phyloP scores from a whole-genome alignment of 2,113 vertebrate genomes.

The Anguilla japonica region DNA sequence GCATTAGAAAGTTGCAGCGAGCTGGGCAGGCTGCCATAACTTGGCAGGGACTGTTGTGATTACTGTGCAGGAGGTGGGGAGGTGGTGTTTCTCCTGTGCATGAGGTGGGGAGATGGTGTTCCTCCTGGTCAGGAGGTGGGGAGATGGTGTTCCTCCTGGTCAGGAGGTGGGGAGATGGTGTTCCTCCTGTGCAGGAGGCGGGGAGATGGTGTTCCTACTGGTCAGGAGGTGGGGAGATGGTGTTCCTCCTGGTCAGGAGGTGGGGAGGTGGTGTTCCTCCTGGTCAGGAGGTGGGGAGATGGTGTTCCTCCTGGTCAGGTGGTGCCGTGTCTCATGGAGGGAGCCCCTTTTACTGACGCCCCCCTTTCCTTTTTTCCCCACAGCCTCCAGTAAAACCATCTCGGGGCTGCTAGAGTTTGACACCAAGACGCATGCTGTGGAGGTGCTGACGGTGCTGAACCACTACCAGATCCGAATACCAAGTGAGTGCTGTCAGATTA shows the following conservation, averaged over 20 bases:
- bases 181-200: background rate
- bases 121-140: background rate
- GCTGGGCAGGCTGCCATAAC: background rate
- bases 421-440: constrained; percentile 92
- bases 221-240: background rate
- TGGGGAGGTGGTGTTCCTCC: background rate
- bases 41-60: background rate
- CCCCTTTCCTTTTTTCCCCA: constrained; percentile 20
- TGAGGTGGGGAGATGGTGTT: no score
- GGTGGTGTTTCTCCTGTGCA: background rate
- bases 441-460: constrained; percentile 94
- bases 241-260: background rate
- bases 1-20: background rate
- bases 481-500: constrained; percentile 73
- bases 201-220: no score
- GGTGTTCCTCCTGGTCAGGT: background rate
- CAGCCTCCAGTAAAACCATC: constrained; percentile 92
- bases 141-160: no score
- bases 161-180: background rate
- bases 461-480: constrained; percentile 97
- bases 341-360: background rate
- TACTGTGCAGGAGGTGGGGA: background rate
- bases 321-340: no score
- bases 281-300: background rate
- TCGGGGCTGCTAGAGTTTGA: constrained; percentile 94